These are phyloP conservation scores for Thamnophis sirtalis DNA, from an alignment of 2,113 vertebrate genomes.

Conservation along the genomic window DNA sequence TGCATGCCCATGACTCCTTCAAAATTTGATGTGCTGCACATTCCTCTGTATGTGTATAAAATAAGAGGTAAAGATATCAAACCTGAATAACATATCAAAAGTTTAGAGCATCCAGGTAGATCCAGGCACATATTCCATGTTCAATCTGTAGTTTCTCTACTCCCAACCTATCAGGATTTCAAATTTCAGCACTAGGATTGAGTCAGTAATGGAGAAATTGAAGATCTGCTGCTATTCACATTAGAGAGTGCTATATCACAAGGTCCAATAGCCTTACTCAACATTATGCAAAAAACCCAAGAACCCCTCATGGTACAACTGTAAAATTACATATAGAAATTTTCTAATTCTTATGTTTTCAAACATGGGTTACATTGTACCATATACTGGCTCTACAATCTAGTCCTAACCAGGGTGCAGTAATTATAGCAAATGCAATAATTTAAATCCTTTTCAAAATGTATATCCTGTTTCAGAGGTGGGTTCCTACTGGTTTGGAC, in stretches of 20 bases:
- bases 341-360: neutral
- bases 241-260: neutral
- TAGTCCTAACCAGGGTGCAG: constrained; percentile 32
- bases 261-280: neutral
- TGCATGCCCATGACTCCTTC: neutral
- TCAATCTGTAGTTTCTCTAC: neutral
- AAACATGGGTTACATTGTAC: neutral
- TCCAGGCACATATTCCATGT: neutral
- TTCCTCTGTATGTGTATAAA: neutral
- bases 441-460: neutral
- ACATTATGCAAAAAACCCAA: neutral
- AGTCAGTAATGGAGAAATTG: neutral
- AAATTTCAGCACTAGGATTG: neutral
- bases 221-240: neutral
- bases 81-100: neutral
- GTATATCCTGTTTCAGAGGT: neutral
- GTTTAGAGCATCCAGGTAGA: neutral
- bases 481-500: too few relatives aligned
- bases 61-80: neutral
- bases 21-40: neutral
- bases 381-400: constrained; percentile 23
- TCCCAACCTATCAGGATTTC: neutral
- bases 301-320: neutral
- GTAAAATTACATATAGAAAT: neutral
- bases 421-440: neutral